Percentiles rank a stretch among this genome's conserved stretches.
These are phyloP conservation scores for Athripsodes cinereus DNA, from an alignment of 2,888 invertebrate species.

Conservation along the genomic window DNA sequence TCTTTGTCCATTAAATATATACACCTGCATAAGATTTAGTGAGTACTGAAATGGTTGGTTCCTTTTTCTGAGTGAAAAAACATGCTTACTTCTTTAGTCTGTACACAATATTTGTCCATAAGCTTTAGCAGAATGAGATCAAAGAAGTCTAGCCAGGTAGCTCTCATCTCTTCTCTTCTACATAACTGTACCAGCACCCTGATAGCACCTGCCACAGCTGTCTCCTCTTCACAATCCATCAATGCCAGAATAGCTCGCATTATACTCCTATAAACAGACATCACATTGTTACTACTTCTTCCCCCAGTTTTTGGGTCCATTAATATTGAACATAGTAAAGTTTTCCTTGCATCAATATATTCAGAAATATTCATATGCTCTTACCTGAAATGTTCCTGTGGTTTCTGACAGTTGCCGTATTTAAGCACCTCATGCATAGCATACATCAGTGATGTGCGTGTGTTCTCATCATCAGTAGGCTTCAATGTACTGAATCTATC, in stretches of 20 bases:
- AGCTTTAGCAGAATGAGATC: conserved; percentile 88
- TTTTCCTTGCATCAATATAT: neutral
- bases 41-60: neutral
- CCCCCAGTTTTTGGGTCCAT: too few relatives aligned
- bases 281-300: too few relatives aligned
- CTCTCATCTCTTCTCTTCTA: conserved; percentile 66
- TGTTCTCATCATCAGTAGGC: conserved; percentile 36
- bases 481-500: conserved; percentile 24
- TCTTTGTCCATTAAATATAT: too few relatives aligned
- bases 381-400: conserved; percentile 45
- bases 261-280: conserved; percentile 50
- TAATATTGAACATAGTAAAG: too few relatives aligned
- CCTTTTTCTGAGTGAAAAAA: too few relatives aligned
- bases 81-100: conserved; percentile 54
- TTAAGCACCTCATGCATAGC: conserved; percentile 47
- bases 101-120: conserved; percentile 74
- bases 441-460: conserved; percentile 39
- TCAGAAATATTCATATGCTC: neutral
- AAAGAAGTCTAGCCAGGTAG: conserved; percentile 80
- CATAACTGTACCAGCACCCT: conserved; percentile 81
- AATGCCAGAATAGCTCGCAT: conserved; percentile 74
- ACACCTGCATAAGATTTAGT: neutral
- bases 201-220: conserved; percentile 70
- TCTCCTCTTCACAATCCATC: conserved; percentile 54
- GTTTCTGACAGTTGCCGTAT: conserved; percentile 44